These are phyloP conservation scores for Zeugodacus cucurbitae DNA, from an alignment of 1,140 invertebrate species.

Conservation along the genomic window DNA sequence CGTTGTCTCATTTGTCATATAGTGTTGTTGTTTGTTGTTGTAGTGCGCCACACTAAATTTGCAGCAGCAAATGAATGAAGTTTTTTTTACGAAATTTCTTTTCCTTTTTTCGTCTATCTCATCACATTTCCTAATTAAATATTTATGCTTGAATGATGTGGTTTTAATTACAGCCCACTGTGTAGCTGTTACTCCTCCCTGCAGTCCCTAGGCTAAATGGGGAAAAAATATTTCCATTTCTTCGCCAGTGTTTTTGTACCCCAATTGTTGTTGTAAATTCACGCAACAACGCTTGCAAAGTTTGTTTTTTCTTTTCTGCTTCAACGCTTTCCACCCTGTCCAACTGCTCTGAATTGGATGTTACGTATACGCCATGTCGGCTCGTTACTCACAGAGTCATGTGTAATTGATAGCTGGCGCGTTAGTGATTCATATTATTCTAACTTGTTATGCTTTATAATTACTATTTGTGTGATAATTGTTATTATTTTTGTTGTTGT, in stretches of 20 bases:
- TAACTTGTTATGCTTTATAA: neutral
- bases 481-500: neutral
- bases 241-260: neutral
- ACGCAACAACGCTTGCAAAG: neutral
- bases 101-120: no score
- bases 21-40: neutral
- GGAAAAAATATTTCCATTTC: no score
- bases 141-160: conserved; percentile 15
- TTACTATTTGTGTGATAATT: neutral
- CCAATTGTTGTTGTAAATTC: neutral
- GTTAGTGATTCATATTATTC: neutral
- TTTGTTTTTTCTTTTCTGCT: neutral
- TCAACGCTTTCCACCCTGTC: no score
- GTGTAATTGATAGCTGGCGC: no score
- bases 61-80: neutral
- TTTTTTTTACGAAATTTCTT: neutral
- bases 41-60: neutral
- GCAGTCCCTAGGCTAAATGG: no score
- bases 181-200: no score
- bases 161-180: neutral
- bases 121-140: conserved; percentile 28
- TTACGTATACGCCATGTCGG: neutral
- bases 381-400: no score
- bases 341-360: neutral
- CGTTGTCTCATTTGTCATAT: neutral